Evolutionary conservation across 2,888 invertebrate genomes (phyloP).

Genomic region (Asteroscopus sphinx): DNA sequence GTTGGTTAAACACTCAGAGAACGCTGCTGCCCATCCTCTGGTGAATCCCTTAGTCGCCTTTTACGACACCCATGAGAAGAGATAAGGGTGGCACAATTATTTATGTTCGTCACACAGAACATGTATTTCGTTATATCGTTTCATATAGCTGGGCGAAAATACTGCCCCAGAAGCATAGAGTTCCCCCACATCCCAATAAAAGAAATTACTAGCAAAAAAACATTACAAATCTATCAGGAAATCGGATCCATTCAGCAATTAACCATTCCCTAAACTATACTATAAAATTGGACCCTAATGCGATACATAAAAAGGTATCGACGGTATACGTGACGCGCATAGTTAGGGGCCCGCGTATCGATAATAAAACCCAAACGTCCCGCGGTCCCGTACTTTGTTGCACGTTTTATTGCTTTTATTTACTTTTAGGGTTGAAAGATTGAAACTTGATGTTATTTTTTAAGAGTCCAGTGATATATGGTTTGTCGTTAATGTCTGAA

Average conservation of each 20-base stretch:
- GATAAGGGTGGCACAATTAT: no score
- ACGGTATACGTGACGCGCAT: conserved; percentile 51
- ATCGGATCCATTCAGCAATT: conserved; percentile 41
- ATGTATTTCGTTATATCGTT: background rate
- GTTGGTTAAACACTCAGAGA: no score
- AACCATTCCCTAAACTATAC: conserved; percentile 46
- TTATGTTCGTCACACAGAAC: background rate
- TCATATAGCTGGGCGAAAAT: no score
- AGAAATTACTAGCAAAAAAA: background rate
- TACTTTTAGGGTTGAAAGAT: conserved; percentile 54
- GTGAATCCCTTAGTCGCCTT: no score
- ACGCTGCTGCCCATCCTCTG: no score
- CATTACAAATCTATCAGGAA: conserved; percentile 12
- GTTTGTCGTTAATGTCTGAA: conserved; percentile 26
- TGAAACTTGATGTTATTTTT: conserved; percentile 54
- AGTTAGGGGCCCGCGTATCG: conserved; percentile 48
- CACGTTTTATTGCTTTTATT: conserved; percentile 62
- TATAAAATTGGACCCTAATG: conserved; percentile 49
- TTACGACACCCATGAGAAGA: no score
- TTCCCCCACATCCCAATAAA: no score
- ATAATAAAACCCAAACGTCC: conserved; percentile 57
- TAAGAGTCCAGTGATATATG: conserved; percentile 34
- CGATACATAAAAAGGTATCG: conserved; percentile 52
- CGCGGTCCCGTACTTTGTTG: conserved; percentile 48
- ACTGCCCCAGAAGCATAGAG: no score